Evolutionary conservation across 2,797 vertebrate genomes (phyloP).

Genomic region (Falco berigora): DNA sequence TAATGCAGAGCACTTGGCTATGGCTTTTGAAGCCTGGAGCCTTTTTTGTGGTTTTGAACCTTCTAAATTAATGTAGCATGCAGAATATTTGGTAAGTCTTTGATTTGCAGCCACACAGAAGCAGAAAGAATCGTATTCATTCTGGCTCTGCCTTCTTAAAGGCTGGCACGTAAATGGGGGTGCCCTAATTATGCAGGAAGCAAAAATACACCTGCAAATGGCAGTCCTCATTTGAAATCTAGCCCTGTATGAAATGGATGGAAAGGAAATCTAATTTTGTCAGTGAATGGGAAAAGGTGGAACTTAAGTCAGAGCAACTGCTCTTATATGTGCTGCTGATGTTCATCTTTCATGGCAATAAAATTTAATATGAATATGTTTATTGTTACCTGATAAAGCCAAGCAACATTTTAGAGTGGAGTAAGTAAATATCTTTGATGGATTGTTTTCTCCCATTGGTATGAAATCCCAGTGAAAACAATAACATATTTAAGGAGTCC

Average conservation of each 20-base stretch:
- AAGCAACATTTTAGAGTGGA: background rate
- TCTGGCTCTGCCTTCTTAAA: background rate
- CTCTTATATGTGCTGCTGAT: background rate
- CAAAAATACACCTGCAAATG: background rate
- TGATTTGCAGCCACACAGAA: background rate
- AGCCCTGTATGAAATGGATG: background rate
- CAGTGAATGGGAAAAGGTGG: background rate
- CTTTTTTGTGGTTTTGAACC: background rate
- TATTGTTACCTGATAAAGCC: conserved; percentile 39
- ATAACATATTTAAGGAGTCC: background rate
- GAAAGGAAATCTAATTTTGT: background rate
- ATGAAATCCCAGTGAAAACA: conserved; percentile 27
- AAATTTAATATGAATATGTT: conserved; percentile 14
- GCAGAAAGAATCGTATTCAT: background rate
- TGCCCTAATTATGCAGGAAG: background rate
- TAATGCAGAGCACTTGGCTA: background rate
- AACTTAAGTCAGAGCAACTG: background rate
- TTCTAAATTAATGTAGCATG: background rate
- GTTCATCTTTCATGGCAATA: background rate
- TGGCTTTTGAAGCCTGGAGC: background rate
- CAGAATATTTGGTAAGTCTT: background rate
- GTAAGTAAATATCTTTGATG: background rate
- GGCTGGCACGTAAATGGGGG: background rate
- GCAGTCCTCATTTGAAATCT: background rate
- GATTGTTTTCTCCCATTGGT: conserved; percentile 1